Percentiles rank a stretch among this genome's conserved stretches.
Conservation (phyloP, 92 coral and sea anemone species). For the Plumapathes pennacea region DNA sequence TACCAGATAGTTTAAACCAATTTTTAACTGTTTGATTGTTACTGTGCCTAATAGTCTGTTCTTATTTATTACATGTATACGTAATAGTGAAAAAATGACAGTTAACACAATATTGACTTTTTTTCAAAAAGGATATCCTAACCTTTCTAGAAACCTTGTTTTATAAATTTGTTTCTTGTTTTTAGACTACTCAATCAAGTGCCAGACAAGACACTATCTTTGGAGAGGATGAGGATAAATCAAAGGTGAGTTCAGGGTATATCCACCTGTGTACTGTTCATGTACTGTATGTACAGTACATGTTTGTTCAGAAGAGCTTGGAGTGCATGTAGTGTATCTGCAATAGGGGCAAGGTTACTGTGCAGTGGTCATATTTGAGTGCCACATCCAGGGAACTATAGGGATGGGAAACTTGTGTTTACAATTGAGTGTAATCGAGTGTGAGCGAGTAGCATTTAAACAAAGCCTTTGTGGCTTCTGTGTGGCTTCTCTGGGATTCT, state of each 20-base stretch:
- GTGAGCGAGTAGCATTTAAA: too few species aligned
- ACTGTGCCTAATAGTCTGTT: not conserved
- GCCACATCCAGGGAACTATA: too few species aligned
- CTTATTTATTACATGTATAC: not conserved
- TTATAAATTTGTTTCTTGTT: not conserved
- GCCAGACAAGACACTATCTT: conserved; percentile 71
- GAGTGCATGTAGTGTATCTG: too few species aligned
- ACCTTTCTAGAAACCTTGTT: not conserved
- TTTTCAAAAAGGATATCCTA: not conserved
- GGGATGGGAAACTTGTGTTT: too few species aligned
- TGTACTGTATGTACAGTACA: too few species aligned
- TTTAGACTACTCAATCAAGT: conserved; percentile 57
- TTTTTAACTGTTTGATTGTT: not conserved
- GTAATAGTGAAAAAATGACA: not conserved
- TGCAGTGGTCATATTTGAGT: too few species aligned
- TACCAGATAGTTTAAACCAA: not conserved
- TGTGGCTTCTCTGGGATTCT: too few species aligned
- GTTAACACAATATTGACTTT: not conserved
- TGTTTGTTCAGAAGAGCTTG: too few species aligned
- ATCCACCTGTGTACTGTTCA: too few species aligned
- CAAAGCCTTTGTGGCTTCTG: too few species aligned
- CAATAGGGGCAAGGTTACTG: too few species aligned
- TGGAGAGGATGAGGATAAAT: conserved; percentile 88
- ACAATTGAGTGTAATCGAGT: too few species aligned
- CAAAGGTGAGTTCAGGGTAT: conserved; percentile 60